Conservation (phyloP, 2,888 invertebrate species). For the Lithophane semibrunnea region DNA sequence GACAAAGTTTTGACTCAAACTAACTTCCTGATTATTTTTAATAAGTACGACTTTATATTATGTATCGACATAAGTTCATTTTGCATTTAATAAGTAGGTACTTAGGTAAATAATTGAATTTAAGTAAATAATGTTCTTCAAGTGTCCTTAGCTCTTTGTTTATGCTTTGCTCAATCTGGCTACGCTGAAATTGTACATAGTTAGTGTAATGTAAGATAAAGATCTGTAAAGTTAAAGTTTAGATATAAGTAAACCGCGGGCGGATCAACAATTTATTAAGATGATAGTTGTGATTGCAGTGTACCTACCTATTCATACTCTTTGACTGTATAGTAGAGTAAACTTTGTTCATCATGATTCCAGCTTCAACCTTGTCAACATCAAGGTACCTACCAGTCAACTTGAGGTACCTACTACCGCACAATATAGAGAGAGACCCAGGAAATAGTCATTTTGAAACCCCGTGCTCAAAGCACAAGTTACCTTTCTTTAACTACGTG, state of each 20-base stretch:
- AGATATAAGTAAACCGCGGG: background rate
- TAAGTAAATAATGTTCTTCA: conserved; percentile 3
- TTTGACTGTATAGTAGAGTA: background rate
- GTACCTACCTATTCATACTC: background rate
- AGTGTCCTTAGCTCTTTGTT: background rate
- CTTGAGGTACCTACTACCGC: background rate
- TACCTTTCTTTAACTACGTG: background rate
- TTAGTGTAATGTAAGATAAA: conserved; percentile 2
- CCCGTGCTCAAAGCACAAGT: background rate
- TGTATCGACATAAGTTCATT: background rate
- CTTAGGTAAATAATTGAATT: background rate
- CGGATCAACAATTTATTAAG: background rate
- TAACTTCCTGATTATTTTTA: background rate
- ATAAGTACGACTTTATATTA: background rate
- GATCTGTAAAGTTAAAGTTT: conserved; percentile 21
- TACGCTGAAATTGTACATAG: conserved; percentile 26
- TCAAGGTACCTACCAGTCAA: background rate
- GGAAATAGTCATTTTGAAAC: background rate
- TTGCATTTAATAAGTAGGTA: conserved; percentile 38
- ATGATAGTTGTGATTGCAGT: background rate
- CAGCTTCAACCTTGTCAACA: background rate
- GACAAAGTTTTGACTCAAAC: background rate
- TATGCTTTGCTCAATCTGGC: conserved; percentile 31
- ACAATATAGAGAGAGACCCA: background rate
- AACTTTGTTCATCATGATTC: background rate